Conservation (phyloP, 2,888 invertebrate genomes). For the Catocala nupta region DNA sequence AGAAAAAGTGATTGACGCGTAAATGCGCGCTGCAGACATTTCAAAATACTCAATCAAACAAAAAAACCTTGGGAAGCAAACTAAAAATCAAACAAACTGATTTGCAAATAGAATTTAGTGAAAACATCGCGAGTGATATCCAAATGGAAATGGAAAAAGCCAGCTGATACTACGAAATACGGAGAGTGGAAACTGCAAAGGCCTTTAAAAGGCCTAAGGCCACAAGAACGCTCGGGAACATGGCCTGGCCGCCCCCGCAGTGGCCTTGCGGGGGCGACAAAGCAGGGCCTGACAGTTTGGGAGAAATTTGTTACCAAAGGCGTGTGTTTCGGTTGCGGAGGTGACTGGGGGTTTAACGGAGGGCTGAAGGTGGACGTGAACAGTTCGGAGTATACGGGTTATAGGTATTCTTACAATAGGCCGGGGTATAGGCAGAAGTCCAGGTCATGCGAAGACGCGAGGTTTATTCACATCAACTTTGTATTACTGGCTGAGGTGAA, state of each 20-base stretch:
- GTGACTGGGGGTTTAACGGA: constrained; percentile 79
- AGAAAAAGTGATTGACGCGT: constrained; percentile 24
- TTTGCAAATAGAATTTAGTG: constrained; percentile 58
- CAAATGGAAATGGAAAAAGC: constrained; percentile 82
- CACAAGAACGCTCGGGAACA: constrained; percentile 71
- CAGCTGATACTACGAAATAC: constrained; percentile 76
- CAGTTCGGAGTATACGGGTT: constrained; percentile 85
- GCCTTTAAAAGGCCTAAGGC: constrained; percentile 65
- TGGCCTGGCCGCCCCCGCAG: constrained; percentile 83
- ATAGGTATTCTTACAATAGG: constrained; percentile 74
- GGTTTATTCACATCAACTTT: constrained; percentile 89
- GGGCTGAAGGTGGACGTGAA: constrained; percentile 78
- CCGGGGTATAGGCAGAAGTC: constrained; percentile 77
- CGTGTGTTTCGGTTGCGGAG: constrained; percentile 80
- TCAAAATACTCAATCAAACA: constrained; percentile 26
- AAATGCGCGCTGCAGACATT: constrained; percentile 32
- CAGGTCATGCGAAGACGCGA: constrained; percentile 87
- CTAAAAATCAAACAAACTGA: constrained; percentile 56
- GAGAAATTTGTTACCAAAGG: constrained; percentile 78
- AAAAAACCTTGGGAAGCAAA: constrained; percentile 26
- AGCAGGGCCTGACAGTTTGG: constrained; percentile 55
- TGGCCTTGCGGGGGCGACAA: constrained; percentile 71
- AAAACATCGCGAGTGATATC: constrained; percentile 83
- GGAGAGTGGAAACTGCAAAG: constrained; percentile 85
- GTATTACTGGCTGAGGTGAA: constrained; percentile 88